phyloP scores from a whole-genome alignment of 64 coral and sea anemone species.

The Orbicella faveolata region DNA sequence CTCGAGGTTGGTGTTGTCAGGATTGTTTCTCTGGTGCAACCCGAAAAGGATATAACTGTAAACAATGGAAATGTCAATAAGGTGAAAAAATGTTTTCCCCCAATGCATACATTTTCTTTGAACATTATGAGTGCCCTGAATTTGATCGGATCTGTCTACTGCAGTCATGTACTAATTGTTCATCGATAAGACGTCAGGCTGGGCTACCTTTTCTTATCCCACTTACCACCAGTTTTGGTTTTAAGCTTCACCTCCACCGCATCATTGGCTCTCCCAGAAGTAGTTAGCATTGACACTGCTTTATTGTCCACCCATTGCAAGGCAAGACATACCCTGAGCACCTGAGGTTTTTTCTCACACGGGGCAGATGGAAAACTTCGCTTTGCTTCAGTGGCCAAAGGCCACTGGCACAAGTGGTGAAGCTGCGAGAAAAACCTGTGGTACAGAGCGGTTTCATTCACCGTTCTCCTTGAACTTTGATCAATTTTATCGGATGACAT shows the following conservation, averaged over 20 bases:
- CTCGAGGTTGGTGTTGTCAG: slow-evolving; percentile 44
- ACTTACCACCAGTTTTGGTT: slow-evolving; percentile 17
- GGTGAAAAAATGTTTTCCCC: slow-evolving; percentile 50
- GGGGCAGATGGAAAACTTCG: too few species aligned
- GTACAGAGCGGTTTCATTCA: too few species aligned
- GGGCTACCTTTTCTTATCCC: slow-evolving; percentile 6
- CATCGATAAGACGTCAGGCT: not conserved
- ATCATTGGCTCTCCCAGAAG: slow-evolving; percentile 39
- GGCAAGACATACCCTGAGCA: not conserved
- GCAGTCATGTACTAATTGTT: slow-evolving; percentile 49
- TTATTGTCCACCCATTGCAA: slow-evolving; percentile 67
- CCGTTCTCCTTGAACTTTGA: too few species aligned
- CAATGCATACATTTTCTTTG: slow-evolving; percentile 31
- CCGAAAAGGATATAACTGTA: slow-evolving; percentile 49
- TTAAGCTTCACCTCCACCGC: slow-evolving; percentile 37
- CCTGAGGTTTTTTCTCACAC: too few species aligned
- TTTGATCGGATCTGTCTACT: slow-evolving; percentile 20
- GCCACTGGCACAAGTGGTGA: too few species aligned
- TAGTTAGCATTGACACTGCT: slow-evolving; percentile 41
- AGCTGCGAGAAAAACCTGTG: too few species aligned
- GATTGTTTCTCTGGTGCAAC: not conserved
- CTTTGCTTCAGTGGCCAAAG: too few species aligned
- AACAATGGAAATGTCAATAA: slow-evolving; percentile 22
- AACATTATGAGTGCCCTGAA: slow-evolving; percentile 43
- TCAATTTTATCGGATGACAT: too few species aligned